A percentile compares a stretch with the other conserved stretches of the same genome.
Conservation (phyloP, 2,888 invertebrate species). For the Cerastis rubricosa region DNA sequence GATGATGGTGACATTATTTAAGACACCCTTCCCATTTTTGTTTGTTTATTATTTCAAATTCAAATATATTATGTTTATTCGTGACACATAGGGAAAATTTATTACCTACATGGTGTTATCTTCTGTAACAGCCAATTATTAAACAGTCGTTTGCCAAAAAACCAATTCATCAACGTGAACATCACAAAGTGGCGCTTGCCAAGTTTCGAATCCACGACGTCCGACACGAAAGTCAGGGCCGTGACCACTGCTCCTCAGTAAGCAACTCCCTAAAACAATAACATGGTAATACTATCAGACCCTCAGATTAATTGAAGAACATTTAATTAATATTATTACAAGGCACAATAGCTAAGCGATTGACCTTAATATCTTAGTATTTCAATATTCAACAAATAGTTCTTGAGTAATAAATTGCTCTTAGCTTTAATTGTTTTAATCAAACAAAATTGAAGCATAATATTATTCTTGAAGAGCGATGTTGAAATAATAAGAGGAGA, state of each 20-base stretch:
- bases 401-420: slow-evolving; percentile 47
- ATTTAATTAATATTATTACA: slow-evolving; percentile 51
- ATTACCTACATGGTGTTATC: too few relatives aligned
- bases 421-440: slow-evolving; percentile 39
- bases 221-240: background rate
- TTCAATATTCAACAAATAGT: slow-evolving; percentile 50
- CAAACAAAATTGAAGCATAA: slow-evolving; percentile 61
- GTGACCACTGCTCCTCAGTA: background rate
- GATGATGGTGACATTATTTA: background rate
- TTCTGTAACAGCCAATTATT: too few relatives aligned
- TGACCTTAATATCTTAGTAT: slow-evolving; percentile 33
- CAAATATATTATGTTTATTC: too few relatives aligned
- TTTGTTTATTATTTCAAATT: too few relatives aligned
- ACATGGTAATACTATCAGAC: slow-evolving; percentile 40
- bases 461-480: slow-evolving; percentile 41
- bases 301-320: slow-evolving; percentile 39
- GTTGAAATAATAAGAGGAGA: slow-evolving; percentile 45
- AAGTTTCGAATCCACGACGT: background rate
- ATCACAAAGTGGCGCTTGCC: background rate
- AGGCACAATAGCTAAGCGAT: slow-evolving; percentile 31
- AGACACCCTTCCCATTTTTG: background rate
- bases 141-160: too few relatives aligned
- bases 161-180: too few relatives aligned
- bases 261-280: slow-evolving; percentile 24
- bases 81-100: too few relatives aligned